phyloP scores from a whole-genome alignment of 2,888 invertebrate genomes.

The Aporophyla nigra region DNA sequence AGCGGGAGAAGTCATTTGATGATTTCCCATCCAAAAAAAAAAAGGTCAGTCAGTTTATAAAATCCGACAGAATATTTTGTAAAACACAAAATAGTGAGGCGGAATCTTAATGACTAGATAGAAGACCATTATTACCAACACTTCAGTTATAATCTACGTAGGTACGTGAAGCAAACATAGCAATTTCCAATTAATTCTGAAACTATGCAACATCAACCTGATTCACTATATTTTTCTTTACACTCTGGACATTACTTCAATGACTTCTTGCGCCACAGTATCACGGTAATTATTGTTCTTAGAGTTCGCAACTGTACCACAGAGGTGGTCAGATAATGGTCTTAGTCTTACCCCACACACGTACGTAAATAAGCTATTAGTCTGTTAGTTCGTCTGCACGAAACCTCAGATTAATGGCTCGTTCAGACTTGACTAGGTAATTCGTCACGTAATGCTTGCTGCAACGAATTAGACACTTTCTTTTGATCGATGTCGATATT shows the following conservation, averaged over 20 bases:
- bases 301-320: slow-evolving; percentile 17
- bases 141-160: slow-evolving; percentile 17
- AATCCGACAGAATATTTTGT: slow-evolving; percentile 34
- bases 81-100: slow-evolving; percentile 14
- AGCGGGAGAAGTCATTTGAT: no score
- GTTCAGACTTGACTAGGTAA: slow-evolving; percentile 27
- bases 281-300: slow-evolving; percentile 37
- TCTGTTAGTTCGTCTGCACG: slow-evolving; percentile 38
- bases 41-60: slow-evolving; percentile 2
- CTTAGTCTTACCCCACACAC: slow-evolving; percentile 38
- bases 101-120: slow-evolving; percentile 34
- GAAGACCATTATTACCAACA: slow-evolving; percentile 15
- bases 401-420: slow-evolving; percentile 51
- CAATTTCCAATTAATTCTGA: slow-evolving; percentile 35
- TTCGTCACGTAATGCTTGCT: slow-evolving; percentile 62
- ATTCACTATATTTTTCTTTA: slow-evolving; percentile 32
- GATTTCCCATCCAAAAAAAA: slow-evolving; percentile 11
- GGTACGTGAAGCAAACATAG: slow-evolving; percentile 17
- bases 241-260: slow-evolving; percentile 40
- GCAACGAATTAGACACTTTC: slow-evolving; percentile 64
- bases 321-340: slow-evolving; percentile 38
- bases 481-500: slow-evolving; percentile 70
- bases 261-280: slow-evolving; percentile 31
- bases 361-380: slow-evolving; percentile 59
- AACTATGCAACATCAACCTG: slow-evolving; percentile 30